A percentile compares a stretch with the other conserved stretches of the same genome.
These are phyloP conservation scores for Cuculus canorus DNA, from an alignment of 2,797 vertebrate species.

Conservation along the genomic window DNA sequence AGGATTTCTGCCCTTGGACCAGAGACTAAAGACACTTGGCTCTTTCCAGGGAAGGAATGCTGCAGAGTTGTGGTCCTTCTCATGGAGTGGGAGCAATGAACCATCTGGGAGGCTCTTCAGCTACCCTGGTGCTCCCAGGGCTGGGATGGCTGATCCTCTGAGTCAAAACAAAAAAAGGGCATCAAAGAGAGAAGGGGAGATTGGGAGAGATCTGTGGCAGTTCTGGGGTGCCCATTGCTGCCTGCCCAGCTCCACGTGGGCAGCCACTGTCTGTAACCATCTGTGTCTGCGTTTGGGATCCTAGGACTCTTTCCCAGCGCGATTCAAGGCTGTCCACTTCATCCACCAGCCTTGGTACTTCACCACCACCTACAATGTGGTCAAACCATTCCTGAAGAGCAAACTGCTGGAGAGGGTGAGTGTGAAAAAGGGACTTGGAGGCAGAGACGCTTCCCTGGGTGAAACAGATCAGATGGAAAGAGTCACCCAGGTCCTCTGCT, in stretches of 20 bases:
- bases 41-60: not conserved
- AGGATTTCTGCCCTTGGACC: not conserved
- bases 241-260: accelerated
- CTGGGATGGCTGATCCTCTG: not conserved
- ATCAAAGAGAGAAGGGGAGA: not conserved
- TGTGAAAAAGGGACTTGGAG: not conserved
- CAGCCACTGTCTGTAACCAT: not conserved
- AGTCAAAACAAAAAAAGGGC: not conserved
- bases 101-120: not conserved
- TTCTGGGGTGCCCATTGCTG: not conserved
- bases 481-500: not conserved
- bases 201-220: accelerated
- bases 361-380: slow-evolving; percentile 96
- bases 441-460: not conserved
- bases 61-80: not conserved
- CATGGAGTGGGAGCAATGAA: not conserved
- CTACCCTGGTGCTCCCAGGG: not conserved
- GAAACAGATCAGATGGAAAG: not conserved
- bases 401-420: slow-evolving; percentile 96
- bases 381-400: slow-evolving; percentile 97
- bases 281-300: not conserved
- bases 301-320: slow-evolving; percentile 96
- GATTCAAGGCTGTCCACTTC: slow-evolving; percentile 96
- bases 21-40: not conserved
- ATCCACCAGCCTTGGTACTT: slow-evolving; percentile 99